Base-by-base conservation (phyloP, 2,888 invertebrate genomes). In the Agrypnus murinus region DNA sequence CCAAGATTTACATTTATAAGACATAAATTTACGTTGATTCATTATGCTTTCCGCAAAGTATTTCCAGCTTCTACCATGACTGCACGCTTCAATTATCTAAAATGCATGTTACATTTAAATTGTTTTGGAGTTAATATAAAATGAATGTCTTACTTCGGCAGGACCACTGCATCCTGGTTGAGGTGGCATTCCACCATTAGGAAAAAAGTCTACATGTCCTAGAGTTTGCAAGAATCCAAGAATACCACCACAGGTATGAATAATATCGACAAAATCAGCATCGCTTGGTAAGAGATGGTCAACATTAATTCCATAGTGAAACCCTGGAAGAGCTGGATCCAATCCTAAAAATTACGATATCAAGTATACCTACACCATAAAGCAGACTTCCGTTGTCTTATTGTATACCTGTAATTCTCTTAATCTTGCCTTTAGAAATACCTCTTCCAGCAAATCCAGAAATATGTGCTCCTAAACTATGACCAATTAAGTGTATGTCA, bases 201-300 rank as follows among this genome's bases (percentile, higher is more conserved):
- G 78, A 75, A 90, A 92, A 79, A 91, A 91, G 80, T 92, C 92
- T 0, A 88, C 87, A 77, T 91, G 89, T 0, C 91, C 91, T 62
- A 87, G 84, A 0, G 87, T 83, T 74, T 89, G 88, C 15, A 89
- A 81, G 78, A 90, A 88, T 0, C 91, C 91, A 74, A 89, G 88
- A 3, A 88, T 81, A 38, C 90, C 88, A 0, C 90, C 95, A 83
- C 96, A 95, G 0, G 96, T 95, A 82, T 97, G 96, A 78, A 96
- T 94, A 69, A 95, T 93, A 84, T 97, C 96, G 0, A 97, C 96
- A 78, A 96, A 92, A 76, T 90, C 87, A 0, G 96, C 96, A 81
- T 96, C 96, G 0, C 89, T 88, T 4, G 92, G 91, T 81, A 96
- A 95, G 5, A 97, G 86, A 74, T 90, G 90, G 46, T 86, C 82